Percentiles rank a stretch among this genome's conserved stretches.
Evolutionary conservation across 2,888 invertebrate genomes (phyloP).

Genomic region (Macrosoma leucophasiata): DNA sequence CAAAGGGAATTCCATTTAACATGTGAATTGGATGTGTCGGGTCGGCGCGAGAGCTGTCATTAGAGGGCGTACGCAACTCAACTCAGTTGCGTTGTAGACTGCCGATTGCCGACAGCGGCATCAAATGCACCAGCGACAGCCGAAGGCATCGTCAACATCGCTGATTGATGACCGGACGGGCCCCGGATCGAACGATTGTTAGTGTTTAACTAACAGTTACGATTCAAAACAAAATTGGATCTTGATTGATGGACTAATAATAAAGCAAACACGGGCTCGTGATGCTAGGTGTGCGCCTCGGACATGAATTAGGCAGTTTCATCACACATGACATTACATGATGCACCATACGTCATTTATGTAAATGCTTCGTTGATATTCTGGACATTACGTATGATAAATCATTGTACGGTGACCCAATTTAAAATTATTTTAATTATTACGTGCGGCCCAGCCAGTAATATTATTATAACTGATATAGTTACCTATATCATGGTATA

Average conservation of each 20-base stretch:
- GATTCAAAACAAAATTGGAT: constrained; percentile 64
- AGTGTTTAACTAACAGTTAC: constrained; percentile 71
- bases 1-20: constrained; percentile 72
- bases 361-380: no score
- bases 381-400: no score
- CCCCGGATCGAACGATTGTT: constrained; percentile 57
- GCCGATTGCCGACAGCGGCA: no score
- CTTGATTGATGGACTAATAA: constrained; percentile 74
- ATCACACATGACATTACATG: constrained; percentile 19
- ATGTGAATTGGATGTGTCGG: constrained; percentile 70
- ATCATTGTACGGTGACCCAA: no score
- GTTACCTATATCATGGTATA: no score
- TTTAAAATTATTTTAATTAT: no score
- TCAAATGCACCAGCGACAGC: constrained; percentile 35
- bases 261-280: constrained; percentile 59
- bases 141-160: constrained; percentile 40
- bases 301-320: constrained; percentile 26
- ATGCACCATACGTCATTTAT: no score
- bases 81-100: no score
- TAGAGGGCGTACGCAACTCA: constrained; percentile 44
- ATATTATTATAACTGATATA: no score
- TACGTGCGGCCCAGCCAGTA: no score
- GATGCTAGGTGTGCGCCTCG: constrained; percentile 23
- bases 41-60: constrained; percentile 52
- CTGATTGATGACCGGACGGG: constrained; percentile 63